Evolutionary conservation across 2,113 vertebrate species (phyloP).

Genomic region (Mus pahari): DNA sequence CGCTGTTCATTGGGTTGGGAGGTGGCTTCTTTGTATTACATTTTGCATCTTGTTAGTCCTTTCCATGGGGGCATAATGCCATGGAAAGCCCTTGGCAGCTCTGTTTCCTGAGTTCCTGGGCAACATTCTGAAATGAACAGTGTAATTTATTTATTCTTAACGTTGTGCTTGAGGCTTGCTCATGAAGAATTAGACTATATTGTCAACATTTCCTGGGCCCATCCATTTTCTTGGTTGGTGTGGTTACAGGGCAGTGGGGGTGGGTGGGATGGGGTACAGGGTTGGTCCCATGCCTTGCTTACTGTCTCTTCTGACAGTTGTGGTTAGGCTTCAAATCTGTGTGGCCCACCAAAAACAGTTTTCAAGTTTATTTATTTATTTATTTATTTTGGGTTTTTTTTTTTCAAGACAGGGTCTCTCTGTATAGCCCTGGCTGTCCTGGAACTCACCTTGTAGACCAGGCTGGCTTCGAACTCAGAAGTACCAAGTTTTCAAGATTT

Average conservation of each 20-base stretch:
- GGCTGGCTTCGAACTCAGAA: too few species aligned
- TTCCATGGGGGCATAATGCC: background rate
- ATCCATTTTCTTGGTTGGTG: background rate
- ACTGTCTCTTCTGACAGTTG: background rate
- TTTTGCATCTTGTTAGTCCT: slow-evolving; percentile 38
- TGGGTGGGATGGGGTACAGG: background rate
- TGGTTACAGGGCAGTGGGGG: background rate
- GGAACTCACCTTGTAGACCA: too few species aligned
- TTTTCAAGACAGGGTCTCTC: too few species aligned
- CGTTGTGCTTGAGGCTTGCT: background rate
- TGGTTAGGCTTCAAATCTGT: background rate
- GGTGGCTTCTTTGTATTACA: slow-evolving; percentile 41
- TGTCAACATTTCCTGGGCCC: background rate
- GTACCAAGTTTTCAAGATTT: slow-evolving; percentile 22
- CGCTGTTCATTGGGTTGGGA: background rate
- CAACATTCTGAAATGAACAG: slow-evolving; percentile 12
- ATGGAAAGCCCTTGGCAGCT: background rate
- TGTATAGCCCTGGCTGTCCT: too few species aligned
- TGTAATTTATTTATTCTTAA: slow-evolving; percentile 20
- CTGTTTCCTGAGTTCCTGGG: background rate
- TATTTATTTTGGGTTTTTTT: too few species aligned
- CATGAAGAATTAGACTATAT: background rate
- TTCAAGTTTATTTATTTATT: too few species aligned
- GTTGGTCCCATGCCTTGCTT: background rate
- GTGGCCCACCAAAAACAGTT: background rate